These are phyloP conservation scores for Callyntrura guangdongensis DNA, from an alignment of 2,888 invertebrate species.

Conservation along the genomic window DNA sequence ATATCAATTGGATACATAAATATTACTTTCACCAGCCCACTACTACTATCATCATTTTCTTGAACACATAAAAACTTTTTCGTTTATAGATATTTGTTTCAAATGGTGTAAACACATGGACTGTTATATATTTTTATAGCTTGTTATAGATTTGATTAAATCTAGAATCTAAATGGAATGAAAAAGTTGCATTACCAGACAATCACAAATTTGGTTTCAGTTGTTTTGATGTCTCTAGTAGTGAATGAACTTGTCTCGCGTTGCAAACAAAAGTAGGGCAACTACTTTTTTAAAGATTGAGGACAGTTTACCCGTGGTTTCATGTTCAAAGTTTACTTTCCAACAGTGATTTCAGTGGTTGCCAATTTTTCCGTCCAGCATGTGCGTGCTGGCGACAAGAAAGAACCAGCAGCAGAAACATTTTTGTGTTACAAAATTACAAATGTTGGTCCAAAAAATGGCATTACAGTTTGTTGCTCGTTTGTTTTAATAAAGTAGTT, in stretches of 20 bases:
- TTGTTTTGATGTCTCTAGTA: too few relatives aligned
- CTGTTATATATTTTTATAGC: not conserved
- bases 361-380: not conserved
- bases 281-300: too few relatives aligned
- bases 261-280: too few relatives aligned
- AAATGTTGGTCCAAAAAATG: not conserved
- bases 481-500: not conserved
- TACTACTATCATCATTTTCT: not conserved
- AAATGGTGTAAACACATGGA: slow-evolving; percentile 12
- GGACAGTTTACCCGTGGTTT: too few relatives aligned
- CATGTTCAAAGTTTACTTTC: too few relatives aligned
- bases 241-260: too few relatives aligned
- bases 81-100: not conserved
- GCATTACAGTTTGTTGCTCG: not conserved
- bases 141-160: not conserved
- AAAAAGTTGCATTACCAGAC: not conserved
- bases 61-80: not conserved
- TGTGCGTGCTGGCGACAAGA: not conserved
- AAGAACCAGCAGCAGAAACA: not conserved
- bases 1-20: too few relatives aligned
- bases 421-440: not conserved
- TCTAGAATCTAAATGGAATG: not conserved
- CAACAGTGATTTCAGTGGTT: too few relatives aligned
- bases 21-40: not conserved
- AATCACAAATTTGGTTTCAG: too few relatives aligned